Conservation (phyloP, 2,797 vertebrate species). For the Galaxias olidus region DNA sequence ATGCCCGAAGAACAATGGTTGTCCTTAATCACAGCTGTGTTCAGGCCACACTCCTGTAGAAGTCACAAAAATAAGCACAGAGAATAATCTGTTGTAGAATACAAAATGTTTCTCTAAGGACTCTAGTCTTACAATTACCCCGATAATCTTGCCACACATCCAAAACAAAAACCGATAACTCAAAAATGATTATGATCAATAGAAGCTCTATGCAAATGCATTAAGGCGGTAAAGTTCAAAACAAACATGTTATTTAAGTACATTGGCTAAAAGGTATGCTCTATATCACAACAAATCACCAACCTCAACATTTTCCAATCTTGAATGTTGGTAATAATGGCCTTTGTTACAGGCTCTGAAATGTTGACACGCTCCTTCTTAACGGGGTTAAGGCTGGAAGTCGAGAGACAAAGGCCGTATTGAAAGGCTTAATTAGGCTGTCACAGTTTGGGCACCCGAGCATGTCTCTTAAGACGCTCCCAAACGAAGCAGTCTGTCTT, state of each 20-base stretch:
- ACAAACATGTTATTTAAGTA: slow-evolving; percentile 63
- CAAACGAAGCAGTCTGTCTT: slow-evolving; percentile 37
- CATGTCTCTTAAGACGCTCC: slow-evolving; percentile 48
- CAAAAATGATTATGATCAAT: slow-evolving; percentile 43
- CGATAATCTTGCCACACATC: slow-evolving; percentile 56
- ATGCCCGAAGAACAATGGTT: not conserved
- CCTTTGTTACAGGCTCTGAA: slow-evolving; percentile 57
- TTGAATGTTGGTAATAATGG: slow-evolving; percentile 54
- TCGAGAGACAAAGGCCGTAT: slow-evolving; percentile 62
- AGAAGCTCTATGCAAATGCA: slow-evolving; percentile 48
- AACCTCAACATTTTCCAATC: slow-evolving; percentile 45
- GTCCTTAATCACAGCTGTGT: not conserved
- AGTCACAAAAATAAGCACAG: not conserved
- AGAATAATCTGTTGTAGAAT: slow-evolving; percentile 1
- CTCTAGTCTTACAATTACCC: slow-evolving; percentile 53
- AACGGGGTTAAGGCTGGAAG: slow-evolving; percentile 44
- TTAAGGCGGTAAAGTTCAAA: slow-evolving; percentile 53
- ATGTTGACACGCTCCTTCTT: slow-evolving; percentile 58
- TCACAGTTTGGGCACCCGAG: slow-evolving; percentile 64
- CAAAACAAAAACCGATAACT: slow-evolving; percentile 65
- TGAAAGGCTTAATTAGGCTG: slow-evolving; percentile 69
- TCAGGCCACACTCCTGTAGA: not conserved
- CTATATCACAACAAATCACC: no score
- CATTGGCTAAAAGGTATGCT: not conserved
- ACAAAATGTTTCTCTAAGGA: slow-evolving; percentile 39